A percentile compares a stretch with the other conserved stretches of the same genome.
Evolutionary conservation across 2,888 invertebrate species (phyloP).

Genomic region (Clistopyga incitator): DNA sequence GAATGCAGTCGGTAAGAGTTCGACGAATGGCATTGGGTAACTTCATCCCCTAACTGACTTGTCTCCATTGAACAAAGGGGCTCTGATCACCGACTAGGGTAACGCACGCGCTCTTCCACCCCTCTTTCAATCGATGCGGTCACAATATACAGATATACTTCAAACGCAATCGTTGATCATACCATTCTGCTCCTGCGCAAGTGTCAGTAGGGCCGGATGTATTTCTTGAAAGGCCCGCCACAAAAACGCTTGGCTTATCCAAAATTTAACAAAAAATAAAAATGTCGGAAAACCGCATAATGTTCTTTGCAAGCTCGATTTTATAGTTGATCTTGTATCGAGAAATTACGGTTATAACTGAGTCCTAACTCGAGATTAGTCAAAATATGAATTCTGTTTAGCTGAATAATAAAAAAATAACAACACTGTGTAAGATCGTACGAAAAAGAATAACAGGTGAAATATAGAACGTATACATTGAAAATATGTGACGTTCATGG

Average conservation of each 20-base stretch:
- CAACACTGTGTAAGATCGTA: not conserved
- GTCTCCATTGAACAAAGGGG: slow-evolving; percentile 23
- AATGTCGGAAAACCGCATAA: not conserved
- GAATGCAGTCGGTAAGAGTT: slow-evolving; percentile 66
- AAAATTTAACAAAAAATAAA: not conserved
- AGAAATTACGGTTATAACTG: not conserved
- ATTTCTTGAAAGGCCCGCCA: not conserved
- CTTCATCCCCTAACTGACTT: slow-evolving; percentile 22
- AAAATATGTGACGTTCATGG: not conserved
- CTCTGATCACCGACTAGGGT: slow-evolving; percentile 10
- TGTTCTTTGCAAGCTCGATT: not conserved
- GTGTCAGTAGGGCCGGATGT: slow-evolving; percentile 57
- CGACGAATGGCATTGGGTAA: slow-evolving; percentile 10
- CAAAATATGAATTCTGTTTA: not conserved
- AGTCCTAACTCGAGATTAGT: not conserved
- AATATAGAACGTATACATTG: not conserved
- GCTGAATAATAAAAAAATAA: not conserved
- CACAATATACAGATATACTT: slow-evolving; percentile 52
- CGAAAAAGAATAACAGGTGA: not conserved
- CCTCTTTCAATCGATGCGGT: slow-evolving; percentile 65
- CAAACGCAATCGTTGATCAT: slow-evolving; percentile 42
- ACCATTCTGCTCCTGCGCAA: slow-evolving; percentile 62
- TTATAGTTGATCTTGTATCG: not conserved
- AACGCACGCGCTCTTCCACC: slow-evolving; percentile 66
- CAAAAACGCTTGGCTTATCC: not conserved